Evolutionary conservation across 2,888 invertebrate species (phyloP), one percentile per base, ranked within the genome.

Genomic region (Watsonalla binaria): DNA sequence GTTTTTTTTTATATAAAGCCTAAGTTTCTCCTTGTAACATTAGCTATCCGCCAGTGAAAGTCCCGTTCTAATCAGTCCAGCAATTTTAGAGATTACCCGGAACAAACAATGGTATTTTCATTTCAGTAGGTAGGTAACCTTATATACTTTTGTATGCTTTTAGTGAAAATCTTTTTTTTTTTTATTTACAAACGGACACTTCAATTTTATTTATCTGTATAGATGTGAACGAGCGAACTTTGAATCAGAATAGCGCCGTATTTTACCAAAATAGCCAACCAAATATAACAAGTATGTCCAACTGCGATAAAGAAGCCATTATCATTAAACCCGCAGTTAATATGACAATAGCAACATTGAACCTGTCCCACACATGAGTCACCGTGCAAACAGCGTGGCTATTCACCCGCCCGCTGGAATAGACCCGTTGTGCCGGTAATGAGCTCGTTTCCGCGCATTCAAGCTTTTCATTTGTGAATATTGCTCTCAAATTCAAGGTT

Each of bases 401-500:
- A 51, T 45, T 47, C 50, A 35, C 39, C 35, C 45, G 47, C n/a
- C 46, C 53, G 47, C 42, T 47, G 45, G 39, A 47, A 53, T 48
- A 46, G 15, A 45, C 34, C 45, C 54, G 47, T 51, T 53, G 54
- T 57, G 47, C n/a, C 51, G 48, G 52, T 56, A 62, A 62, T 58
- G 55, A 53, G 58, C 57, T 54, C 47, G 56, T 57, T 61, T 66
- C 62, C 64, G 64, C 54, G 56, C 64, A 62, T 64, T 64, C 61
- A 64, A 42, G 11, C 8, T 42, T 42, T 42, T 54, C 53, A 52
- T 53, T 57, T 56, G 15, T 59, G 57, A 52, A 54, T 54, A 47
- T 24, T 51, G 51, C 24, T 35, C 35, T 7, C 13, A 35, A 48
- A 48, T 35, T 0, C 11, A 11, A 42, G 5, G 37, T 5, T 24